Percentiles rank a stretch among this genome's conserved stretches.
Conservation (phyloP, 2,888 invertebrate species). For the Nephrotoma flavescens region DNA sequence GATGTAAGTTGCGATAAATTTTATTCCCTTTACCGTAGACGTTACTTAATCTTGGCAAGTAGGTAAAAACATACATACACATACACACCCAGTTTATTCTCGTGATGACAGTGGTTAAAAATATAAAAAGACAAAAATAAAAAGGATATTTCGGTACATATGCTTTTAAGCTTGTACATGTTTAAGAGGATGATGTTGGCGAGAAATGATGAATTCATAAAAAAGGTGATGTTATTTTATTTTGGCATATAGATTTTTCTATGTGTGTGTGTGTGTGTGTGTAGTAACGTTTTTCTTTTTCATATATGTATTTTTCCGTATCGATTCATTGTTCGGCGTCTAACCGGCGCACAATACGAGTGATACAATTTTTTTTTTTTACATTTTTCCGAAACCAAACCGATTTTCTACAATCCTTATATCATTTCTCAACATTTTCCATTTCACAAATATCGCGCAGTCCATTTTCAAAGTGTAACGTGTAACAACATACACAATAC, state of each 20-base stretch:
- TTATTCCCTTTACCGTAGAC: not conserved
- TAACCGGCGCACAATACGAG: not conserved
- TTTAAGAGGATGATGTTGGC: not conserved
- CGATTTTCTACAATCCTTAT: not conserved
- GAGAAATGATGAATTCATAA: not conserved
- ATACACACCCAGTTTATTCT: not conserved
- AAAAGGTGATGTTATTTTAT: not conserved
- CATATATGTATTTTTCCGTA: not conserved
- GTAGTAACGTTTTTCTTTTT: not conserved
- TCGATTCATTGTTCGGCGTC: not conserved
- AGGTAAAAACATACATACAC: not conserved
- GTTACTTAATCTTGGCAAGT: not conserved
- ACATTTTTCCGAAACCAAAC: not conserved
- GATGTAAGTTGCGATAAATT: not conserved
- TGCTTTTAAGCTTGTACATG: not conserved
- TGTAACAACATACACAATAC: conserved; percentile 2
- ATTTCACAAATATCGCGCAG: conserved; percentile 3
- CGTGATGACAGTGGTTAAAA: not conserved
- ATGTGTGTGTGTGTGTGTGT: not conserved
- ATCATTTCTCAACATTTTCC: not conserved
- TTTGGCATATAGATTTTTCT: not conserved
- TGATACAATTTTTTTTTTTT: not conserved
- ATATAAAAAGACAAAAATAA: not conserved
- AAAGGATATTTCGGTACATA: not conserved
- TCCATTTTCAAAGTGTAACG: conserved; percentile 6